Percentiles rank a stretch among this genome's conserved stretches.
These are phyloP conservation scores for Theretra japonica DNA, from an alignment of 2,888 invertebrate genomes.

Conservation along the genomic window DNA sequence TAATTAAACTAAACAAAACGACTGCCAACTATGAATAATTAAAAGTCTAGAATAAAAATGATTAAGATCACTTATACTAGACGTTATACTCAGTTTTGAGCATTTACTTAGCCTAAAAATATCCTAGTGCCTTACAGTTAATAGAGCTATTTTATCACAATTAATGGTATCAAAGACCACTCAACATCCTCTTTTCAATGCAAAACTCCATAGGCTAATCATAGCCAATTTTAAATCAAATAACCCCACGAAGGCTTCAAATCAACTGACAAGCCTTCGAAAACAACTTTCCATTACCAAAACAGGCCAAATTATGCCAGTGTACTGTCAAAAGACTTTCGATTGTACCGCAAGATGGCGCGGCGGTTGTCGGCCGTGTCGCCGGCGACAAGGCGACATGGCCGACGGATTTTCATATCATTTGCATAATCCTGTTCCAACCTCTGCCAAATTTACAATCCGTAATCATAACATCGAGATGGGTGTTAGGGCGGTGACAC, in stretches of 20 bases:
- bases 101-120: too few relatives aligned
- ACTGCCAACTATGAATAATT: too few relatives aligned
- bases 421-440: constrained; percentile 66
- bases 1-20: too few relatives aligned
- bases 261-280: not conserved
- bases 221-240: not conserved
- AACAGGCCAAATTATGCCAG: constrained; percentile 23
- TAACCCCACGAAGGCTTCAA: not conserved
- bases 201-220: not conserved
- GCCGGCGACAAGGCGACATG: constrained; percentile 43
- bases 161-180: too few relatives aligned
- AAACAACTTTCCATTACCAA: constrained; percentile 14
- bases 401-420: constrained; percentile 65
- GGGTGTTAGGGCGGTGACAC: constrained; percentile 10
- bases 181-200: too few relatives aligned
- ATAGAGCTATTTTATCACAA: too few relatives aligned
- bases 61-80: too few relatives aligned
- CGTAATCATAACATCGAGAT: constrained; percentile 52
- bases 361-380: constrained; percentile 22
- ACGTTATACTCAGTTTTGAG: too few relatives aligned
- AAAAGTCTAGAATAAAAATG: too few relatives aligned
- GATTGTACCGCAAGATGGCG: constrained; percentile 34
- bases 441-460: constrained; percentile 43
- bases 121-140: too few relatives aligned
- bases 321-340: constrained; percentile 14